These are phyloP conservation scores for Chrysocyon brachyurus DNA, from an alignment of 2,797 vertebrate species.

Conservation along the genomic window DNA sequence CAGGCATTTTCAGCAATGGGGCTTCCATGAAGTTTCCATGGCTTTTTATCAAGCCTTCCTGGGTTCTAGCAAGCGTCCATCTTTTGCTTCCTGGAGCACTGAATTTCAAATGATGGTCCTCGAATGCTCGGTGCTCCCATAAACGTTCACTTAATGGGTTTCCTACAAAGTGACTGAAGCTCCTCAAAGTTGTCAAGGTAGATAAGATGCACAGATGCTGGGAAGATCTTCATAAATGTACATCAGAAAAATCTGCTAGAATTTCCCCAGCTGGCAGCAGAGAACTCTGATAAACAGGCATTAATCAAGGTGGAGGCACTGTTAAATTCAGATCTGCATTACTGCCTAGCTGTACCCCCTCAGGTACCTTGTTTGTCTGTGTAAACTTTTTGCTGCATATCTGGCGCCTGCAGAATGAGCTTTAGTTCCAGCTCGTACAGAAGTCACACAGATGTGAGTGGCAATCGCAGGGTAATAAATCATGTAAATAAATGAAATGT, in stretches of 20 bases:
- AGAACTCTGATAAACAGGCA: background rate
- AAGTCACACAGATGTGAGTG: background rate
- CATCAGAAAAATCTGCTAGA: background rate
- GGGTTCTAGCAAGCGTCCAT: background rate
- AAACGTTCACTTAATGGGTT: background rate
- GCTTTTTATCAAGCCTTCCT: background rate
- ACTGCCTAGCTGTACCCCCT: background rate
- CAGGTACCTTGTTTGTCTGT: background rate
- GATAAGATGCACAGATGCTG: background rate
- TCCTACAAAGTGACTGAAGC: background rate
- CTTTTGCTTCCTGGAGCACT: background rate
- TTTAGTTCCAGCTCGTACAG: background rate
- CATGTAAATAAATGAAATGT: conserved; percentile 54
- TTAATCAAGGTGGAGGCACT: rapidly evolving
- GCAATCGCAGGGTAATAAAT: conserved; percentile 18
- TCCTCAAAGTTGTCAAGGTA: background rate
- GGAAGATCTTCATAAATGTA: background rate
- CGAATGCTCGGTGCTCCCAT: rapidly evolving
- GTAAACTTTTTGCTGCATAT: background rate
- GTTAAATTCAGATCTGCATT: background rate
- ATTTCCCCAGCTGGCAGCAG: background rate
- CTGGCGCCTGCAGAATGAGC: conserved; percentile 6
- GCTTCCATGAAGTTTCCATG: background rate
- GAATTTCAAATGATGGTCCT: rapidly evolving
- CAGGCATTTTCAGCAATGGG: rapidly evolving